Evolutionary conservation across 2,797 vertebrate species (phyloP).

Genomic region (Ambastaia sidthimunki): DNA sequence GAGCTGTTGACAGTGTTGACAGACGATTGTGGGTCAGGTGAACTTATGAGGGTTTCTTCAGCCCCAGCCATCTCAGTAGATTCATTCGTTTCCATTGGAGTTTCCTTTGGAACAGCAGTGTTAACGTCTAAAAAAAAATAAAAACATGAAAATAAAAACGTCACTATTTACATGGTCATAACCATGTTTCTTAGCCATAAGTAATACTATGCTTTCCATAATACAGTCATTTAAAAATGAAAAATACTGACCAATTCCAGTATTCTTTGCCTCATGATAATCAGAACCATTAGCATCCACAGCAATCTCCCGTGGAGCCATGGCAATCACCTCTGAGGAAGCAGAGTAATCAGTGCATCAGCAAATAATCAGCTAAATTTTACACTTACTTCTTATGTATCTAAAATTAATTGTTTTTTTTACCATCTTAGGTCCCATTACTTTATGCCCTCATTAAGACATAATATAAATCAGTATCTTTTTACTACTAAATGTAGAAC

Average conservation of each 20-base stretch:
- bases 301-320: slow-evolving; percentile 34
- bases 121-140: not conserved
- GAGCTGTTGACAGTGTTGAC: not conserved
- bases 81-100: slow-evolving; percentile 49
- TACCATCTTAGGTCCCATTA: not conserved
- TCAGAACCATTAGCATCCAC: slow-evolving; percentile 23
- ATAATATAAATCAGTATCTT: not conserved
- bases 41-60: not conserved
- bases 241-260: slow-evolving; percentile 19
- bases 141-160: not conserved
- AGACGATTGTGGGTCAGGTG: not conserved
- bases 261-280: slow-evolving; percentile 15
- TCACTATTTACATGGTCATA: not conserved
- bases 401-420: not conserved
- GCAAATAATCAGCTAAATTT: not conserved
- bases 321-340: slow-evolving; percentile 37
- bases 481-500: not conserved
- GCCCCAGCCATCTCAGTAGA: slow-evolving; percentile 10
- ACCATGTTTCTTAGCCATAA: not conserved
- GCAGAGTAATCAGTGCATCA: not conserved
- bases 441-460: not conserved
- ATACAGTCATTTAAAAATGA: not conserved
- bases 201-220: not conserved
- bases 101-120: slow-evolving; percentile 46
- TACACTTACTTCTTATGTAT: not conserved